Evolutionary conservation across 2,113 vertebrate genomes (phyloP), one percentile per base, ranked within the genome.

Genomic region (Nyctibius bracteatus): DNA sequence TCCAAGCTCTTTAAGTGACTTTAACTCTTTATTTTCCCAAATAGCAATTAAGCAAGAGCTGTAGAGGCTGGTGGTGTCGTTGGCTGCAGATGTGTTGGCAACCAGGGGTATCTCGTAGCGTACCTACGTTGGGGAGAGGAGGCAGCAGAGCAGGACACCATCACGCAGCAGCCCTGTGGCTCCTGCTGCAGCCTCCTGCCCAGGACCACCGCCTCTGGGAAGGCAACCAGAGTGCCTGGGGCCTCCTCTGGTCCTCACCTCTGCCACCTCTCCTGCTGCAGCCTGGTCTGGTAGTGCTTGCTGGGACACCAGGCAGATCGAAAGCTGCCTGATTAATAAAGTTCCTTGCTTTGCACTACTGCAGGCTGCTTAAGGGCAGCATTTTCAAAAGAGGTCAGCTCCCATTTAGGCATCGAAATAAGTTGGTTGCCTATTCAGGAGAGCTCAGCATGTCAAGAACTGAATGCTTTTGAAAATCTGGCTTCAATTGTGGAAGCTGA

Each of bases 381-480:
- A 72, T 96, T 97, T 96, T 94, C 94, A 95, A 95, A 96, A 94
- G 93, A 79, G 91, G 91, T 97, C 87, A 96, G 92, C 79, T 97
- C 74, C 94, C 84, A 96, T 95, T 97, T 96, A 96, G 74, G 78
- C 92, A 61, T 95, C 87, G 23, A 90, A 97, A 93, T 96, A 97
- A 94, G 84, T 96, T 94, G 87, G 78, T 95, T 88, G 95, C 81
- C 93, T 96, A 97, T 96, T 97, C 93, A 96, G 96, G 90, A 91
- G 81, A 91, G 74, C 92, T 92, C 94, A 96, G 95, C 94, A 81
- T 92, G 91, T 94, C 92, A 91, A 94, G 92, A 94, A 91, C 92
- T 94, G 96, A 96, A 95, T 81, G 92, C 94, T 95, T 96, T 97
- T 92, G 95, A 91, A 94, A 97, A 93, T 96, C 96, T 96, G 96